These are phyloP conservation scores for Aporrectodea caliginosa DNA, from an alignment of 1,140 invertebrate genomes.

Conservation along the genomic window DNA sequence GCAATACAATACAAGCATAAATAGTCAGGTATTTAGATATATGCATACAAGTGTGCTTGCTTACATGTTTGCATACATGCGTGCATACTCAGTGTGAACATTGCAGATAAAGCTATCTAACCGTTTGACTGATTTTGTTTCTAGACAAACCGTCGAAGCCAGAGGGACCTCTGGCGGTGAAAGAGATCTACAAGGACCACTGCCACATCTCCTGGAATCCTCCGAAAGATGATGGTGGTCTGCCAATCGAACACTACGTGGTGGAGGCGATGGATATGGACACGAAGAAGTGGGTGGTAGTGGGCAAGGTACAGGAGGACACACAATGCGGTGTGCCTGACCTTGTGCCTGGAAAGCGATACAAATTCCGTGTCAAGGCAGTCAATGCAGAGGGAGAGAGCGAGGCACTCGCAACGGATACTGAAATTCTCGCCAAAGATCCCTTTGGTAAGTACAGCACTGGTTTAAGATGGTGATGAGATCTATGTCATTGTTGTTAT, in stretches of 20 bases:
- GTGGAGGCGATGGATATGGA: conserved; percentile 85
- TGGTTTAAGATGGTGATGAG: too few species aligned
- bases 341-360: conserved; percentile 87
- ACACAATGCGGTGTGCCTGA: conserved; percentile 51
- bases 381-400: conserved; percentile 93
- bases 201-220: conserved; percentile 91
- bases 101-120: too few species aligned
- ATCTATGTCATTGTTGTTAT: too few species aligned
- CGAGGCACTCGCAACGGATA: conserved; percentile 73
- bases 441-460: conserved; percentile 74
- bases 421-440: conserved; percentile 92
- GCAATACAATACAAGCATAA: not conserved
- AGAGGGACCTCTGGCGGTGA: conserved; percentile 83
- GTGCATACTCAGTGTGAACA: too few species aligned
- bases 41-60: too few species aligned
- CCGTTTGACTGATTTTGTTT: not conserved
- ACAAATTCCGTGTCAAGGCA: conserved; percentile 89
- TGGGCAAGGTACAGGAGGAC: conserved; percentile 64
- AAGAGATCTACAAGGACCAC: conserved; percentile 86
- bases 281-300: conserved; percentile 65
- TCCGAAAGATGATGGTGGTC: conserved; percentile 93
- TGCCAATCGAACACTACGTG: conserved; percentile 84
- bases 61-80: too few species aligned
- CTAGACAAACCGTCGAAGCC: conserved; percentile 80
- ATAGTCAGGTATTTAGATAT: not conserved